Percentiles rank a stretch among this genome's conserved stretches.
phyloP scores from a whole-genome alignment of 1,140 invertebrate genomes.

The Leptinotarsa lineolata region DNA sequence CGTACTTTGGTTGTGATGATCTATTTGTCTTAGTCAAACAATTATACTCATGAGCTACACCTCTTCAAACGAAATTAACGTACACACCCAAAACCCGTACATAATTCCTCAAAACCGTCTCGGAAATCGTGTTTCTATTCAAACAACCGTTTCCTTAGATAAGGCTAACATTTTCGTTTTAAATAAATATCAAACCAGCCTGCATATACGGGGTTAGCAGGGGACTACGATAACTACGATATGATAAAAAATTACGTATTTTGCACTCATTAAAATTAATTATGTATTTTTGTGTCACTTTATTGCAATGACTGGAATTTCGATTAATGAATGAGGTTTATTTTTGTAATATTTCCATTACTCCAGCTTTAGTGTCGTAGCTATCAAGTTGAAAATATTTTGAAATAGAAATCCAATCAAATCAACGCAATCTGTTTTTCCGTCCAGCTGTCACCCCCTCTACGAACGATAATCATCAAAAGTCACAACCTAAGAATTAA shows the following conservation, averaged over 20 bases:
- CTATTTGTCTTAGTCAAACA: neutral
- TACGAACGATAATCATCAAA: no score
- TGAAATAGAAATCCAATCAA: no score
- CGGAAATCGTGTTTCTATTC: slow-evolving; percentile 21
- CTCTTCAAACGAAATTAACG: neutral
- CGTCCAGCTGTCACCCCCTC: no score
- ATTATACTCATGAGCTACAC: slow-evolving; percentile 1
- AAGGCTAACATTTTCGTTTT: slow-evolving; percentile 14
- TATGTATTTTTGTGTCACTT: neutral
- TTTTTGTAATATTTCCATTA: no score
- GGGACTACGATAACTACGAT: neutral
- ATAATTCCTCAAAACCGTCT: neutral
- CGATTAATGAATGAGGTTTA: neutral
- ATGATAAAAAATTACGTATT: slow-evolving; percentile 18
- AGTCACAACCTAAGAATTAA: no score
- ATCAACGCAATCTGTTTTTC: no score
- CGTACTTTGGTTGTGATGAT: neutral
- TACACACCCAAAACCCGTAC: slow-evolving; percentile 1
- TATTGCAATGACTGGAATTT: neutral
- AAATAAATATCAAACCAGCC: slow-evolving; percentile 9
- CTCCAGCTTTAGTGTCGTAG: no score
- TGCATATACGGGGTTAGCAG: slow-evolving; percentile 8
- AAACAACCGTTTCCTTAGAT: slow-evolving; percentile 20
- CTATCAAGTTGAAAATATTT: no score
- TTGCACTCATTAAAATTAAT: slow-evolving; percentile 17